Evolutionary conservation across 2,888 invertebrate genomes (phyloP).

Genomic region (Acleris literana): DNA sequence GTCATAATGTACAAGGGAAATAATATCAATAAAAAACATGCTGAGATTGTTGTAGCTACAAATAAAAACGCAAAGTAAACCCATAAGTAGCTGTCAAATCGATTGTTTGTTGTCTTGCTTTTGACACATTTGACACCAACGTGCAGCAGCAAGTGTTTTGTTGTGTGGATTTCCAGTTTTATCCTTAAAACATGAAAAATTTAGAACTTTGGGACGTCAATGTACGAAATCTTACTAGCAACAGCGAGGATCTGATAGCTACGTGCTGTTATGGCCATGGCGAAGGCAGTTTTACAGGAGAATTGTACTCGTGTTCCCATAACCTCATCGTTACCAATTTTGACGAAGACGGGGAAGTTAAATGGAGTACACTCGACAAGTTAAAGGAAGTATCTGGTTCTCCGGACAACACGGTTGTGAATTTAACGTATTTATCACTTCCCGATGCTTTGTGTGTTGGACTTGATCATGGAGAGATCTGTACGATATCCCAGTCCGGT

Average conservation of each 20-base stretch:
- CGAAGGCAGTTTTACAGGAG: slow-evolving; percentile 57
- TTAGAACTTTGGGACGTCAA: slow-evolving; percentile 66
- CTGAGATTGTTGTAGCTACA: too few species aligned
- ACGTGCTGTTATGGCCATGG: slow-evolving; percentile 63
- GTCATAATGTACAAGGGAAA: too few species aligned
- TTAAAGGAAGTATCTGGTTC: slow-evolving; percentile 55
- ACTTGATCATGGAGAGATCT: slow-evolving; percentile 69
- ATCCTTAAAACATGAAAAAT: slow-evolving; percentile 62
- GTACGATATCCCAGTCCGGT: slow-evolving; percentile 60
- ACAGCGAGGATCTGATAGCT: slow-evolving; percentile 49
- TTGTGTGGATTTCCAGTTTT: slow-evolving; percentile 15
- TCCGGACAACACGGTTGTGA: slow-evolving; percentile 74
- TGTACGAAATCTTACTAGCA: slow-evolving; percentile 51
- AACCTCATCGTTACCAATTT: slow-evolving; percentile 65
- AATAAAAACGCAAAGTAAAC: too few species aligned
- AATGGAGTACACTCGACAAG: slow-evolving; percentile 59
- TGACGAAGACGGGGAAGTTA: slow-evolving; percentile 56
- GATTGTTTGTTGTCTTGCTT: too few species aligned
- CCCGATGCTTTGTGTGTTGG: slow-evolving; percentile 66
- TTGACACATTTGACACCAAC: too few species aligned
- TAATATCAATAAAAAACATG: too few species aligned
- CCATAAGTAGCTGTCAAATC: too few species aligned
- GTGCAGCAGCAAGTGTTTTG: slow-evolving; percentile 9
- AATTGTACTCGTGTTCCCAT: slow-evolving; percentile 67
- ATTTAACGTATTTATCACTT: slow-evolving; percentile 65